phyloP scores from a whole-genome alignment of 2,888 invertebrate species.

The Harpagoxenus sublaevis region DNA sequence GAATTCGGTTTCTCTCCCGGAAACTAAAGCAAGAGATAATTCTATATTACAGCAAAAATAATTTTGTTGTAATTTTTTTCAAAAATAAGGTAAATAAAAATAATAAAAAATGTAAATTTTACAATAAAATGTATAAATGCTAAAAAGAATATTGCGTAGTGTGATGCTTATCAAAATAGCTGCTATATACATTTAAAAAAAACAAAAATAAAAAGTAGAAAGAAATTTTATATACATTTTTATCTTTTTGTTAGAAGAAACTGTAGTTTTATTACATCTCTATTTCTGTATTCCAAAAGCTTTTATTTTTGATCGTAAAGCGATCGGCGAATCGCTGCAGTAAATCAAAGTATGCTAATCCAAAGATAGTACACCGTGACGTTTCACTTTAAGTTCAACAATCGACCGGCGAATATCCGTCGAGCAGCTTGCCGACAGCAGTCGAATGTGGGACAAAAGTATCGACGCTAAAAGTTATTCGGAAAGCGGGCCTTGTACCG shows the following conservation, averaged over 20 bases:
- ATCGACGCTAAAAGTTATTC: constrained; percentile 24
- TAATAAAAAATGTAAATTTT: neutral
- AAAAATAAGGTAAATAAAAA: neutral
- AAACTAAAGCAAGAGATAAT: neutral
- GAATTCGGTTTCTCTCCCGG: neutral
- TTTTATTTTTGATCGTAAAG: neutral
- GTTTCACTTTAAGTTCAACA: constrained; percentile 25
- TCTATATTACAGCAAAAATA: neutral
- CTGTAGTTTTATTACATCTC: neutral
- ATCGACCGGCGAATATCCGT: constrained; percentile 19
- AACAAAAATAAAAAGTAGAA: neutral
- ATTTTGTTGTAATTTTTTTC: neutral
- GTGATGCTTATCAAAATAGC: neutral
- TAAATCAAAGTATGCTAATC: constrained; percentile 34
- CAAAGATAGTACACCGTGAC: constrained; percentile 6
- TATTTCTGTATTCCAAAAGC: neutral
- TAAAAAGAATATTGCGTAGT: neutral
- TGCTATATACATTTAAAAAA: neutral
- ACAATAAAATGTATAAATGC: neutral
- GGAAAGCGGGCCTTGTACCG: constrained; percentile 13
- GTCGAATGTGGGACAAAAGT: constrained; percentile 8
- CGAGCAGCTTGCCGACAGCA: constrained; percentile 18
- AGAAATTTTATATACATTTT: neutral
- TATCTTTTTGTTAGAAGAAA: neutral
- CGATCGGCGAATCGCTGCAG: neutral